A percentile compares a stretch with the other conserved stretches of the same genome.
These are phyloP conservation scores for Neelides sp. DNA, from an alignment of 1,140 invertebrate species.

Conservation along the genomic window DNA sequence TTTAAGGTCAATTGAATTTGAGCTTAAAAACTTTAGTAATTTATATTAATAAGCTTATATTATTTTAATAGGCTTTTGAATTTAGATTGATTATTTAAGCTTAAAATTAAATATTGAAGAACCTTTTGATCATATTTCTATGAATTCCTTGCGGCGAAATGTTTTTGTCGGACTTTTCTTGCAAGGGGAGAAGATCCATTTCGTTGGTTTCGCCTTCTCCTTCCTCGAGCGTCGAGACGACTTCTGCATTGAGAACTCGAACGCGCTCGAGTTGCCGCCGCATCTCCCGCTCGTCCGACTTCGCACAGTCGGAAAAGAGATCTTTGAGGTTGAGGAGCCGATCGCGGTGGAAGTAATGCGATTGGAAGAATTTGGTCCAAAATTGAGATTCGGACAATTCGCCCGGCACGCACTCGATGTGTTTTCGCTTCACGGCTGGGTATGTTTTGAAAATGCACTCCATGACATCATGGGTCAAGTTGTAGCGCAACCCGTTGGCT, in stretches of 20 bases:
- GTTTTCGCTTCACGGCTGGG: constrained; percentile 93
- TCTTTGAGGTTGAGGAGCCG: constrained; percentile 75
- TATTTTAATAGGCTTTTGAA: no score
- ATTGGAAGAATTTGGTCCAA: constrained; percentile 99
- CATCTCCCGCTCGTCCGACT: constrained; percentile 71
- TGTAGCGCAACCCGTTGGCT: constrained; percentile 92
- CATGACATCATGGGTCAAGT: constrained; percentile 92
- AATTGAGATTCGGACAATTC: constrained; percentile 93
- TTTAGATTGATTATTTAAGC: not conserved
- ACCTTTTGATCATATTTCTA: constrained; percentile 79
- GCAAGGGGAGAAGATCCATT: constrained; percentile 14
- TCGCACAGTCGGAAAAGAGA: constrained; percentile 91
- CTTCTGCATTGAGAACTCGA: constrained; percentile 6
- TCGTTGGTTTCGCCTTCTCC: constrained; percentile 13
- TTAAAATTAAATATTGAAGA: no score
- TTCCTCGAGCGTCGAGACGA: constrained; percentile 17
- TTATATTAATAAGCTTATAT: no score
- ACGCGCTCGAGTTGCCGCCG: constrained; percentile 21
- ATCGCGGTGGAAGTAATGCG: constrained; percentile 98
- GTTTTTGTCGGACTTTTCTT: constrained; percentile 24
- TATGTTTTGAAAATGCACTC: constrained; percentile 98
- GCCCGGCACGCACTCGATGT: constrained; percentile 87
- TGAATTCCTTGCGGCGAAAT: constrained; percentile 47
- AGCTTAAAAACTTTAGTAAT: no score
- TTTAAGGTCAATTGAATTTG: no score